phyloP scores from a whole-genome alignment of 2,888 invertebrate genomes.

The Resseliella maxima region DNA sequence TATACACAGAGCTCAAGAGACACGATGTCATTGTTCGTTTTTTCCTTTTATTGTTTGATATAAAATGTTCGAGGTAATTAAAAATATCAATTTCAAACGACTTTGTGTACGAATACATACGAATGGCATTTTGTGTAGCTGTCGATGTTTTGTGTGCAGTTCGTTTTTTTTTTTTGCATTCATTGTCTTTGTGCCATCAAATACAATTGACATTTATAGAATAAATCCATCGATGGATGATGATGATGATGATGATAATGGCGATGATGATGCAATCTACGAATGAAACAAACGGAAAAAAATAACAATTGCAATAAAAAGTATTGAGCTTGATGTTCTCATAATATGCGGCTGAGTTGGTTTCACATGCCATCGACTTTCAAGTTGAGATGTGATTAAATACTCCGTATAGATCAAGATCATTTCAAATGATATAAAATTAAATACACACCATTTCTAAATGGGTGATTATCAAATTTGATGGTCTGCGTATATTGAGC shows the following conservation, averaged over 20 bases:
- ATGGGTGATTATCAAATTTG: slow-evolving; percentile 41
- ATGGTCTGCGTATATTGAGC: slow-evolving; percentile 47
- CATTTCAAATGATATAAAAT: not conserved
- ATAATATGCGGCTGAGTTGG: not conserved
- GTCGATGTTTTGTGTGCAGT: not conserved
- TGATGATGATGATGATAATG: not conserved
- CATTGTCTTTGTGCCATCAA: not conserved
- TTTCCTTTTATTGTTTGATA: not conserved
- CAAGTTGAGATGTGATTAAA: not conserved
- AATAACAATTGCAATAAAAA: not conserved
- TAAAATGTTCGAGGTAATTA: slow-evolving; percentile 9
- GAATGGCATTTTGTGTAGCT: not conserved
- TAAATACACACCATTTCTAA: slow-evolving; percentile 37
- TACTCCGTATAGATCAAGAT: not conserved
- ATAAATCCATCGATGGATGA: not conserved
- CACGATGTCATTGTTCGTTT: not conserved
- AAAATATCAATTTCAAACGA: slow-evolving; percentile 25
- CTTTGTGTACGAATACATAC: not conserved
- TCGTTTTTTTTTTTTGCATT: not conserved
- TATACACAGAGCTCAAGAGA: not conserved
- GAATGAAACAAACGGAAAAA: not conserved
- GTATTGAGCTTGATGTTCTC: not conserved
- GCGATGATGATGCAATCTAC: not conserved
- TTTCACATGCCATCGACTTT: not conserved
- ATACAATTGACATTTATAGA: not conserved